A percentile compares a stretch with the other conserved stretches of the same genome.
Conservation (phyloP, 1,140 invertebrate species). For the Drosophila novamexicana region DNA sequence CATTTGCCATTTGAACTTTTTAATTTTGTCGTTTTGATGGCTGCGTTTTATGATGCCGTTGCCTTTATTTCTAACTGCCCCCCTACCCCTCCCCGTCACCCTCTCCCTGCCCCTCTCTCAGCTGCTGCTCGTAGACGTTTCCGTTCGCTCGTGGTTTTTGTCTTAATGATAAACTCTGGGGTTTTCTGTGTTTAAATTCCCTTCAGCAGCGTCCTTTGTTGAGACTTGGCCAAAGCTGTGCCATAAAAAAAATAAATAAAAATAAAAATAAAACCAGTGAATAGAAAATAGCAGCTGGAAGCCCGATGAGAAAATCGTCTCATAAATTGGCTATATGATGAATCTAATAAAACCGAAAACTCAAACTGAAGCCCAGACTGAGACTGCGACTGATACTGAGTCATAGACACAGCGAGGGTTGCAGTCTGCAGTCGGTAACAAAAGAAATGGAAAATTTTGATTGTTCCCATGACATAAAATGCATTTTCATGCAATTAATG, state of each 20-base stretch:
- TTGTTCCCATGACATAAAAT: slow-evolving; percentile 75
- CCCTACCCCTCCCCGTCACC: not conserved
- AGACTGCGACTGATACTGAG: slow-evolving; percentile 14
- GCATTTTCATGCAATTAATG: slow-evolving; percentile 77
- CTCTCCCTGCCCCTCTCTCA: slow-evolving; percentile 18
- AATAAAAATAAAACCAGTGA: slow-evolving; percentile 31
- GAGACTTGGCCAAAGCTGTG: slow-evolving; percentile 56
- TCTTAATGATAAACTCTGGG: slow-evolving; percentile 75
- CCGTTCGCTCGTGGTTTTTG: slow-evolving; percentile 57
- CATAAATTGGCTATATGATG: slow-evolving; percentile 75
- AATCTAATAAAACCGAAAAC: slow-evolving; percentile 66
- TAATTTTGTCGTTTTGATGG: slow-evolving; percentile 80
- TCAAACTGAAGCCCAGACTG: slow-evolving; percentile 20
- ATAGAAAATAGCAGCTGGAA: slow-evolving; percentile 67
- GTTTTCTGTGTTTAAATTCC: slow-evolving; percentile 62
- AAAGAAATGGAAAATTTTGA: slow-evolving; percentile 30
- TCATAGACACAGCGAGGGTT: slow-evolving; percentile 53
- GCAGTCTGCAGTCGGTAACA: slow-evolving; percentile 32
- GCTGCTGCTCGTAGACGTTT: slow-evolving; percentile 41
- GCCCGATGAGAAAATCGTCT: slow-evolving; percentile 46
- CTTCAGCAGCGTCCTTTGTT: slow-evolving; percentile 72
- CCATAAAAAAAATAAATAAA: slow-evolving; percentile 55
- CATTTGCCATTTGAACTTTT: slow-evolving; percentile 75
- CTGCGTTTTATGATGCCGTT: slow-evolving; percentile 80
- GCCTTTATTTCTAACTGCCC: slow-evolving; percentile 59